phyloP scores from a whole-genome alignment of 2,888 invertebrate genomes.

The Theodoxus fluviatilis region DNA sequence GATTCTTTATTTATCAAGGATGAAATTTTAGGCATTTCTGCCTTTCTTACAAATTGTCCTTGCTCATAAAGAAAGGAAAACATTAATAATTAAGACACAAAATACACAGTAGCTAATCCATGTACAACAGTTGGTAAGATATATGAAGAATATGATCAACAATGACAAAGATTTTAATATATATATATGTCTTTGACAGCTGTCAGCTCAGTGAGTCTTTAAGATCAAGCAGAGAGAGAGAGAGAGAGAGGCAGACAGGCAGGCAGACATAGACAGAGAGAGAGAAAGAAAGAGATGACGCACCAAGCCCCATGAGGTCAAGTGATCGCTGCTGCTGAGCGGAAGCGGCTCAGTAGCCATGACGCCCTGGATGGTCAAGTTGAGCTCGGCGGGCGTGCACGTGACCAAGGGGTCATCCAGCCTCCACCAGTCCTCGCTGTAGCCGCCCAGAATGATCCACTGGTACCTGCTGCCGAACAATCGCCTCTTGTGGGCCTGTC shows the following conservation, averaged over 20 bases:
- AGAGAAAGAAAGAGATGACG: constrained; percentile 22
- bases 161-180: neutral
- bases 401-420: constrained; percentile 64
- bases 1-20: too few relatives aligned
- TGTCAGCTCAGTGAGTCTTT: too few relatives aligned
- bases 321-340: constrained; percentile 45
- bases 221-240: too few relatives aligned
- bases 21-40: too few relatives aligned
- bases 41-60: too few relatives aligned
- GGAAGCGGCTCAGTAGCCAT: constrained; percentile 75
- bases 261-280: neutral
- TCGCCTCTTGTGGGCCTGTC: constrained; percentile 78
- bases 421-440: constrained; percentile 68
- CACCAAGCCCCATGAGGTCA: constrained; percentile 53
- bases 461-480: constrained; percentile 91
- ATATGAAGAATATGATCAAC: neutral
- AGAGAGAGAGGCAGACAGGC: neutral
- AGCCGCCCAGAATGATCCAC: constrained; percentile 76
- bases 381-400: constrained; percentile 74
- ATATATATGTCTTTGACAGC: too few relatives aligned
- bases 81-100: too few relatives aligned
- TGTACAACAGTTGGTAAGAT: neutral
- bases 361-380: constrained; percentile 78
- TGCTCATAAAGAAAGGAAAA: too few relatives aligned
- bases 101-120: neutral